These are phyloP conservation scores for Drosophila longiperda DNA, from an alignment of 2,888 invertebrate genomes.

Conservation along the genomic window DNA sequence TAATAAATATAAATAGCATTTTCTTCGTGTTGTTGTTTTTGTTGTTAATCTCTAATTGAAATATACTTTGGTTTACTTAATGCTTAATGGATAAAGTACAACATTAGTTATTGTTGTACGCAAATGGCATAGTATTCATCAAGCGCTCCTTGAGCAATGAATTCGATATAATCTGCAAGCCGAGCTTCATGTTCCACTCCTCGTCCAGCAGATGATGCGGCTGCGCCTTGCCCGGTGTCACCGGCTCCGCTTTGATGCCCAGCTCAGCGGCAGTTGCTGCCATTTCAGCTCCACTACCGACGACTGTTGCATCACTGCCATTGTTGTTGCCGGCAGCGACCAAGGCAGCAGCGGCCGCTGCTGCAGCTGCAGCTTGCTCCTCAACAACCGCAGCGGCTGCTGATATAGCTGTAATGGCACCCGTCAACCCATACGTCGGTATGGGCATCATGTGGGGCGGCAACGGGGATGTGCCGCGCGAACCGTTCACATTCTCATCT, in stretches of 20 bases:
- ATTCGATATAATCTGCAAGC: slow-evolving; percentile 84
- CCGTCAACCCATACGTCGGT: slow-evolving; percentile 82
- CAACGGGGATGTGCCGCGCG: slow-evolving; percentile 67
- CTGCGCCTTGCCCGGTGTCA: slow-evolving; percentile 69
- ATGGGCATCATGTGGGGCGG: slow-evolving; percentile 75
- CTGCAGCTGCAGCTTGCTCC: slow-evolving; percentile 76
- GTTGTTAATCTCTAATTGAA: slow-evolving; percentile 20
- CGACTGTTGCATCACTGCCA: slow-evolving; percentile 19
- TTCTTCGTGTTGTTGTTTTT: neutral
- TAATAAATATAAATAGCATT: slow-evolving; percentile 51
- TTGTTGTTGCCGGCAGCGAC: slow-evolving; percentile 52
- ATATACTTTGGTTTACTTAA: slow-evolving; percentile 47
- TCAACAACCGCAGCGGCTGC: slow-evolving; percentile 81
- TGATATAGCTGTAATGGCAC: slow-evolving; percentile 83
- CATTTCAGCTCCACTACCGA: slow-evolving; percentile 23
- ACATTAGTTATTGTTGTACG: slow-evolving; percentile 84
- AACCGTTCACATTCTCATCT: slow-evolving; percentile 60
- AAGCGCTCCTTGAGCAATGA: slow-evolving; percentile 84
- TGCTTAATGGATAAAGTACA: slow-evolving; percentile 16
- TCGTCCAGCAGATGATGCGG: slow-evolving; percentile 76
- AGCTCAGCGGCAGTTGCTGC: slow-evolving; percentile 43
- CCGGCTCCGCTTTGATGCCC: slow-evolving; percentile 70
- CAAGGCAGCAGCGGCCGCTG: slow-evolving; percentile 51
- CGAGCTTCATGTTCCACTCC: slow-evolving; percentile 85
- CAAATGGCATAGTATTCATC: slow-evolving; percentile 84